These are phyloP conservation scores for Anadara kagoshimensis DNA, from an alignment of 1,140 invertebrate species.

Conservation along the genomic window DNA sequence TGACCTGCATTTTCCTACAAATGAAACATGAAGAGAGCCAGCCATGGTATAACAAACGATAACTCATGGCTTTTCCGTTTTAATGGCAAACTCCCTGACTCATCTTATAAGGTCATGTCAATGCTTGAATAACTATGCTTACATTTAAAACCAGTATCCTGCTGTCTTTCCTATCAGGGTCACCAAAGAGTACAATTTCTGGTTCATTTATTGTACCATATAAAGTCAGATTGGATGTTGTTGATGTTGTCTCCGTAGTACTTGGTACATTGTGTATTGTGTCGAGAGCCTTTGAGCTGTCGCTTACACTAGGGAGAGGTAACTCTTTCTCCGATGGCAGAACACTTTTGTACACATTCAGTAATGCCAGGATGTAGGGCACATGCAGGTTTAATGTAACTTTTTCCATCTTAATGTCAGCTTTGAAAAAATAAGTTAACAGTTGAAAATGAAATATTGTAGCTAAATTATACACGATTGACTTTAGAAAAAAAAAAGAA, in stretches of 20 bases:
- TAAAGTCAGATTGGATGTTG: slow-evolving; percentile 48
- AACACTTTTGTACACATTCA: slow-evolving; percentile 75
- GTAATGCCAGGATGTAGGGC: slow-evolving; percentile 82
- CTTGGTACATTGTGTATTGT: neutral
- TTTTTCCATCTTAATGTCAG: slow-evolving; percentile 83
- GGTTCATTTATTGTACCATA: slow-evolving; percentile 80
- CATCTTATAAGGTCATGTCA: no score
- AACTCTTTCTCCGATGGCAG: slow-evolving; percentile 33
- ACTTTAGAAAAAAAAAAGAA: no score
- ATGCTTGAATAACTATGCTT: slow-evolving; percentile 39
- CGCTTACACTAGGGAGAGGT: neutral
- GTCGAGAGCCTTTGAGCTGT: neutral
- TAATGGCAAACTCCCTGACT: no score
- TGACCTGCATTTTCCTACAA: no score
- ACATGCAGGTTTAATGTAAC: slow-evolving; percentile 84
- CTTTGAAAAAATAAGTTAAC: slow-evolving; percentile 67
- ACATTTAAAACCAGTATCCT: slow-evolving; percentile 81
- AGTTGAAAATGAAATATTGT: no score
- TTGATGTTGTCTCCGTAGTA: slow-evolving; percentile 10
- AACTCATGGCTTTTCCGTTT: no score
- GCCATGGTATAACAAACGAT: no score
- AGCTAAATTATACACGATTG: no score
- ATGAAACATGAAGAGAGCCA: no score
- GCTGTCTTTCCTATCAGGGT: slow-evolving; percentile 81
- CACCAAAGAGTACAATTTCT: slow-evolving; percentile 86